phyloP scores from a whole-genome alignment of 2,888 invertebrate genomes.

The Lasioglossum marginatum region DNA sequence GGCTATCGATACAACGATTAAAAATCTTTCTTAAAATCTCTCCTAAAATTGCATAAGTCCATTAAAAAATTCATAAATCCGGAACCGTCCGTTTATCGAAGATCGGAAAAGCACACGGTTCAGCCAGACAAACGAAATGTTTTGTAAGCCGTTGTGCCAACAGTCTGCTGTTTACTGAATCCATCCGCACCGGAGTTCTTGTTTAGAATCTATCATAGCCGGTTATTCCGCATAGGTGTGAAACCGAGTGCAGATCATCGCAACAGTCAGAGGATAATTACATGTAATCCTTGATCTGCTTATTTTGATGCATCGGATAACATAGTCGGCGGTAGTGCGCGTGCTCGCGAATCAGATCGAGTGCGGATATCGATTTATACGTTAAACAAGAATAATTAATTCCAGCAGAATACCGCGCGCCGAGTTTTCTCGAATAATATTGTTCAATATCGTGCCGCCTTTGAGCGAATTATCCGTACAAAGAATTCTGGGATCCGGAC shows the following conservation, averaged over 20 bases:
- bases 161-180: constrained; percentile 60
- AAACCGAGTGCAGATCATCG: constrained; percentile 42
- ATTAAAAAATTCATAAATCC: neutral
- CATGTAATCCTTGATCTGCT: constrained; percentile 64
- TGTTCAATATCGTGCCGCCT: neutral
- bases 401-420: neutral
- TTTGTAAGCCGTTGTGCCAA: constrained; percentile 5
- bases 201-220: constrained; percentile 5
- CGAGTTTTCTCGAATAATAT: neutral
- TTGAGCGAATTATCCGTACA: neutral
- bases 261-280: constrained; percentile 64
- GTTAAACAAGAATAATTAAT: constrained; percentile 7
- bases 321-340: constrained; percentile 17
- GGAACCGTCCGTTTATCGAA: neutral
- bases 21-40: too few species aligned
- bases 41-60: neutral
- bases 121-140: neutral
- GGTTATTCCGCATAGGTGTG: constrained; percentile 16
- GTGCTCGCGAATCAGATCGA: constrained; percentile 8
- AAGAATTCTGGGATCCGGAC: neutral
- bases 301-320: constrained; percentile 50
- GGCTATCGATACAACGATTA: neutral
- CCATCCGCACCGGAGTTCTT: constrained; percentile 42
- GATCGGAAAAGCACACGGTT: neutral
- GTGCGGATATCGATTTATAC: constrained; percentile 14